Base-by-base conservation (phyloP, 2,113 vertebrate species). In the Aphyosemion australe region DNA sequence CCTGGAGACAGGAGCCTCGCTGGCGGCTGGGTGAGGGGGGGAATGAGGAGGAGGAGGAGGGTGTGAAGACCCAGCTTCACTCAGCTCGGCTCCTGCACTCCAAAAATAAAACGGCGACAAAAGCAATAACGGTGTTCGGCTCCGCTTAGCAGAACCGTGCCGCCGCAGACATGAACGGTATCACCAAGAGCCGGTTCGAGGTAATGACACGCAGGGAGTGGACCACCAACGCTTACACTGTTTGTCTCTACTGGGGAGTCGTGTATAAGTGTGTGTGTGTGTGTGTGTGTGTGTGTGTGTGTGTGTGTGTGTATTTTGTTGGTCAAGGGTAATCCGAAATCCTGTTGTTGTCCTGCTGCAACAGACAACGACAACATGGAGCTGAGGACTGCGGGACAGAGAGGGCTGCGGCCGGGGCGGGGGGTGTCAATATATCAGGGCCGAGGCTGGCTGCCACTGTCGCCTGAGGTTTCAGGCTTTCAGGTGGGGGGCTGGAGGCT, bases 161-260 rank as follows among this genome's bases (percentile, higher is more conserved):
- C 74, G 84, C 90, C 69, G 92, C 89, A 90, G 92, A 91, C 87
- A 94, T 94, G 93, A 93, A 94, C 92, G 93, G 93, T 75, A 93
- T 94, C 90, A 90, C 89, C 89, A 93, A 93, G 89, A 78, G 92
- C 92, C 92, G 93, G 80, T 93, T 93, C 86, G 93, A 94, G 93
- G 93, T 94, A 93, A 53, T 79, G 84, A 74, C 79, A 64, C 32
- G 8, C 39, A 69, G 76, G 71, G 73, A 76, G 72, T 54, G 84
- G 80, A 81, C 80, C 73, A 50, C 60, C 68, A 69, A 19, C 63
- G 67, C 69, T 78, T 71, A 32, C 70, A 70, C 26, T 26, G 69
- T 82, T 78, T 74, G 72, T 69, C 70, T 64, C 75, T 60, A 76
- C 34, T 69, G 68, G 77, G 85, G 82, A 81, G 82, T 78, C 80